Evolutionary conservation across 2,113 vertebrate species (phyloP).

Genomic region (Nothoprocta perdicaria): DNA sequence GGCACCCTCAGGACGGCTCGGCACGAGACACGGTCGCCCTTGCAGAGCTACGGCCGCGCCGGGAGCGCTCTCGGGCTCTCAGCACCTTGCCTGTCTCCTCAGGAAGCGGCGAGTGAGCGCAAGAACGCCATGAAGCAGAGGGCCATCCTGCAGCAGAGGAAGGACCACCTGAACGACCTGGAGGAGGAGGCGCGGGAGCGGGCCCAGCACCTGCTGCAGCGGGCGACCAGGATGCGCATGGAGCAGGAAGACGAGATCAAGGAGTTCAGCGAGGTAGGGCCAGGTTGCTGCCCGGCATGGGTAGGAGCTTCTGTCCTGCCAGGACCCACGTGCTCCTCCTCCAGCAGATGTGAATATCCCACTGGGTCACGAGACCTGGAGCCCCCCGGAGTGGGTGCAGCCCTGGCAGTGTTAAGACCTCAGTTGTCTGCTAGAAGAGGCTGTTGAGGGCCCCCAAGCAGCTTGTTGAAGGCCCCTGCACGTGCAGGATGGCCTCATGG

Average conservation of each 20-base stretch:
- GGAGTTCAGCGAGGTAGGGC: slow-evolving; percentile 81
- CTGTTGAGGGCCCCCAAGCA: no score
- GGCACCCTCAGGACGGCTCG: background rate
- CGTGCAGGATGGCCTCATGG: background rate
- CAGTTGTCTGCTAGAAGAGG: background rate
- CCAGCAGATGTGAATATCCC: background rate
- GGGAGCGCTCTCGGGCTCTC: accelerated
- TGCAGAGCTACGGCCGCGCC: background rate
- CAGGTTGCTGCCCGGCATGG: no score
- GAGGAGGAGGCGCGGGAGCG: slow-evolving; percentile 80
- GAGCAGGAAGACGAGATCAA: slow-evolving; percentile 91
- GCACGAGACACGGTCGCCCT: background rate
- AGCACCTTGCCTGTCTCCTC: background rate
- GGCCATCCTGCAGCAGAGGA: slow-evolving; percentile 70
- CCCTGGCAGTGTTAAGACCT: background rate
- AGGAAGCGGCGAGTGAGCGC: slow-evolving; percentile 77
- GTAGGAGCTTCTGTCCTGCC: no score
- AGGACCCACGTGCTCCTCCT: background rate
- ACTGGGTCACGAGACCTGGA: background rate
- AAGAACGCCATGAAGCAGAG: slow-evolving; percentile 79
- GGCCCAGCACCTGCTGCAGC: slow-evolving; percentile 78
- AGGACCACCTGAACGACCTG: slow-evolving; percentile 79
- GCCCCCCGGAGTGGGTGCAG: background rate
- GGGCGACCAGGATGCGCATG: slow-evolving; percentile 77
- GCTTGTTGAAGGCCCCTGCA: background rate